Base-by-base conservation (phyloP, 2,888 invertebrate species). In the Ochropleura plecta region DNA sequence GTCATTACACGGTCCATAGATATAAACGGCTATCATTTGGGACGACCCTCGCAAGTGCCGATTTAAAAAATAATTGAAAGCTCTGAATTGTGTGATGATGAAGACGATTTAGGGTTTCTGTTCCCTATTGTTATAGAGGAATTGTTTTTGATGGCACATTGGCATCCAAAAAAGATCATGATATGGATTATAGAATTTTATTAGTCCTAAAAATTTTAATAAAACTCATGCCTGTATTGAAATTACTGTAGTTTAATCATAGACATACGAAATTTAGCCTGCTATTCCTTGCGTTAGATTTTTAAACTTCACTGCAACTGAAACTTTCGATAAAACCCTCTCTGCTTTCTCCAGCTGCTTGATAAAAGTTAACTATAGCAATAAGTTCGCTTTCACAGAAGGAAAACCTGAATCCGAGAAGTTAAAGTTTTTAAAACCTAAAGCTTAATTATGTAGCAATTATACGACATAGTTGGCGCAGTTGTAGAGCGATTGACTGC, bases 41-140 rank as follows among this genome's bases (percentile, higher is more conserved):
- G 20, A 79, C 20, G 80, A 63, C 49, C 80, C 48, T 79, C 18
- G 20, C 12, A 80, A 73, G 73, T 63, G 73, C 16, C 80, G 12
- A 73, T 46, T 79, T 57, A 73, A 73, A 80, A 79, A 72, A 80
- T 63, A 79, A 79, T 80, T 80, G 63, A 63, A 77, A 49, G 12
- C 62, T 70, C 44, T 63, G 49, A 79, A 51, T 40, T 51, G 44
- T 76, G 20, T 72, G 53, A 48, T 73, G 40, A 79, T 44, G 20
- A 16, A 20, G 40, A 6, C 30, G 30, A 20, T 20, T 63, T 16
- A 18, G n/a, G 5, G 46, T n/a, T 51, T 53, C 2, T 40, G 18
- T 4, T 16, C n/a, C 53, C 5, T 18, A 57, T 20, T 40, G 12
- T 18, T 18, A 14, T n/a, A 14, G 10, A 48, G 4, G 20, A 55